phyloP scores from a whole-genome alignment of 2,797 vertebrate genomes.

The Siniperca scherzeri region DNA sequence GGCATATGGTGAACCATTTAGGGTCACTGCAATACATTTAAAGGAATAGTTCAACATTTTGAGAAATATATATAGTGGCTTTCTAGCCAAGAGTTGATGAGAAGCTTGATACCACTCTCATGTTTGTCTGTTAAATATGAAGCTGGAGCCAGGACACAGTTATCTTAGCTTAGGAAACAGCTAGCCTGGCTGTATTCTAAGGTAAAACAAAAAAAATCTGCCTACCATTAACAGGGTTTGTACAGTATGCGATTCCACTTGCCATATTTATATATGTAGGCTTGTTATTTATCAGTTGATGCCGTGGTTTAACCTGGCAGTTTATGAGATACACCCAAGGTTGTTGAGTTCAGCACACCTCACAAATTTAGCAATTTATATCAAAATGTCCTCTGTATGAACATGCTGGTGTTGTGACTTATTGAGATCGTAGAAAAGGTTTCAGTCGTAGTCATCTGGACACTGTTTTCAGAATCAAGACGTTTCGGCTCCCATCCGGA shows the following conservation, averaged over 20 bases:
- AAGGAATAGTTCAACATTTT: conserved; percentile 21
- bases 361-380: not conserved
- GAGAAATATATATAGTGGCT: not conserved
- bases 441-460: too few relatives aligned
- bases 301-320: not conserved
- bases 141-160: not conserved
- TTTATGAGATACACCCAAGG: not conserved
- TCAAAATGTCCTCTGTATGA: not conserved
- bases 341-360: not conserved
- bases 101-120: not conserved
- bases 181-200: not conserved
- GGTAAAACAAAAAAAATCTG: not conserved
- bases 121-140: not conserved
- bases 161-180: not conserved
- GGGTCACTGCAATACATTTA: conserved; percentile 12
- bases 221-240: not conserved
- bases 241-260: not conserved
- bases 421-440: too few relatives aligned
- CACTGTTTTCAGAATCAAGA: not conserved
- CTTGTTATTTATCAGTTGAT: not conserved
- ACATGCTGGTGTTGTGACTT: not conserved
- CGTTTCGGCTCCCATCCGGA: too few relatives aligned
- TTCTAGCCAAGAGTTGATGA: conserved; percentile 2
- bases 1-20: not conserved
- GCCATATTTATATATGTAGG: not conserved